These are phyloP conservation scores for Acanthoscelides obtectus DNA, from an alignment of 2,888 invertebrate genomes.

Conservation along the genomic window DNA sequence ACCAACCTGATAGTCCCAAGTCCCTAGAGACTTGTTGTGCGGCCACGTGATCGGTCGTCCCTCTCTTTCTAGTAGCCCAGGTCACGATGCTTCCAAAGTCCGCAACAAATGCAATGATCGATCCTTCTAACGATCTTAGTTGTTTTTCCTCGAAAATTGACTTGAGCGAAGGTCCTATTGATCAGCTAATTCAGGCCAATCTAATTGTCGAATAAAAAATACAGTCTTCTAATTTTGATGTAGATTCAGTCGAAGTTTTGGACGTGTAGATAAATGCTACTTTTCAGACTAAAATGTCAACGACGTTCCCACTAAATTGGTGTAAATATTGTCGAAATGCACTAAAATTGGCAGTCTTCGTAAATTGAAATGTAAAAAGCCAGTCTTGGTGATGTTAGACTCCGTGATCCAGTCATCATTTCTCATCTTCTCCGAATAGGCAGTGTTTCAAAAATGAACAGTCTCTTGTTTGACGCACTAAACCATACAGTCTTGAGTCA, in stretches of 20 bases:
- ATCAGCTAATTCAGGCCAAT: neutral
- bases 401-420: neutral
- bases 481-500: neutral
- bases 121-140: neutral
- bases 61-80: neutral
- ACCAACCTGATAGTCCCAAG: neutral
- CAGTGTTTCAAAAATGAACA: neutral
- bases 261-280: neutral
- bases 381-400: neutral
- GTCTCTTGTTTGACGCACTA: neutral
- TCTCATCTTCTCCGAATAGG: neutral
- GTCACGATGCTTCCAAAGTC: neutral
- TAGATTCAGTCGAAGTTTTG: neutral
- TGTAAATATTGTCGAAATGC: neutral
- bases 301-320: neutral
- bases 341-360: neutral
- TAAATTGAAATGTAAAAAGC: neutral
- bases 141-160: neutral
- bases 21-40: neutral
- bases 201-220: neutral
- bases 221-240: neutral
- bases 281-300: neutral
- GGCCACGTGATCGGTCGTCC: neutral
- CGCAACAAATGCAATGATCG: neutral
- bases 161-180: neutral